Base-by-base conservation (phyloP, 2,888 invertebrate species). In the Erebia epiphron region DNA sequence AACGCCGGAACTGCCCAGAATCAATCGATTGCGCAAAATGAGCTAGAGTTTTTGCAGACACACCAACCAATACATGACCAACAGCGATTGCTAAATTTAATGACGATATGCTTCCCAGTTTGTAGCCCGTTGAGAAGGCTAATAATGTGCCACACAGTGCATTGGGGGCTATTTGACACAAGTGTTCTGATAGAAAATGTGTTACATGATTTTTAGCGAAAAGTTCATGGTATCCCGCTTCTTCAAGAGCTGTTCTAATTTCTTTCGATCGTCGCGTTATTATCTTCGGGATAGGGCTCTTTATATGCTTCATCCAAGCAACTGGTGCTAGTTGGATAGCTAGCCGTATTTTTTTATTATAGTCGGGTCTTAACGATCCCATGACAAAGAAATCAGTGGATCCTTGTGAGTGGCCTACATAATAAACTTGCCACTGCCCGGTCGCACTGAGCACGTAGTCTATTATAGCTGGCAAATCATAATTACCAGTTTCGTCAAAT, bases 401-500 rank as follows among this genome's bases (percentile, higher is more conserved):
- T 10, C 96, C 97, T 80, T 93, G 91, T 0, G 96, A 96, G 82
- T 96, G 96, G 0, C 96, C 97, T 10, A 95, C 83, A 79, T 95
- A 96, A 76, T 94, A 94, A 0, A 97, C 73, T 68, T 94, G 86
- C 2, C 87, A 72, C 58, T 92, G 87, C 0, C 90, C 87, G 0
- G 96, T 95, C 1, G 71, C 64, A 1, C 71, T 56, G 13, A 84
- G 70, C 35, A 86, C 75, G 62, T 79, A 83, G 70, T 87, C 85
- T 8, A 86, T 94, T 83, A 94, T 94, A 0, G 95, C 94, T 3
- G 97, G 95, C 8, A 97, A 75, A 83, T 97, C 97, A 77, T 94
- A 94, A 21, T 86, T 77, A 0, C 95, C 96, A 82, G 95, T 95
- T 82, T 97, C 95, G 79, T 97, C 95, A 90, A 94, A 95, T 69